Conservation (phyloP, 2,888 invertebrate genomes). For the Trichopoda pennipes region DNA sequence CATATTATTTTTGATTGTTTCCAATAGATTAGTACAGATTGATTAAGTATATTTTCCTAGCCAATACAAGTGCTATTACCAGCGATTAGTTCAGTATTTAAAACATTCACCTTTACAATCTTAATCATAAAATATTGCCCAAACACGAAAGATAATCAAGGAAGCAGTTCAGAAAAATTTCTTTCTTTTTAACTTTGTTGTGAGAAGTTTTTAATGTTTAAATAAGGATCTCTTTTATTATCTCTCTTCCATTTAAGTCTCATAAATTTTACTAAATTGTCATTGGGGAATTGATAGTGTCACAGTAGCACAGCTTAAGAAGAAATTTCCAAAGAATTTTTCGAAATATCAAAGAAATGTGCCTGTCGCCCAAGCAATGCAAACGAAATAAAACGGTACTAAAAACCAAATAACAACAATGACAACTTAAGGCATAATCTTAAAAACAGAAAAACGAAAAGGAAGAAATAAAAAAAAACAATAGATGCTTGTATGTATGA, state of each 20-base stretch:
- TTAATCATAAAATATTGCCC: neutral
- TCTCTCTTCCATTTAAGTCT: conserved; percentile 74
- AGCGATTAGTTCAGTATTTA: neutral
- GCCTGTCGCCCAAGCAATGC: conserved; percentile 37
- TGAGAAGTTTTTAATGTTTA: conserved; percentile 30
- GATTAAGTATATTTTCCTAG: neutral
- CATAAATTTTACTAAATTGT: conserved; percentile 77
- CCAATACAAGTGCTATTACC: neutral
- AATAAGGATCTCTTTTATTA: conserved; percentile 52
- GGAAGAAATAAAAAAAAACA: conserved; percentile 47
- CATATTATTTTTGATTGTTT: no score
- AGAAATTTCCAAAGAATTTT: conserved; percentile 63
- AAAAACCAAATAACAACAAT: conserved; percentile 60
- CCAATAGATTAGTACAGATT: neutral
- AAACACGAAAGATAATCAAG: neutral
- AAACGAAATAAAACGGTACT: conserved; percentile 60
- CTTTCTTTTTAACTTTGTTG: neutral
- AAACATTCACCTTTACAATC: neutral
- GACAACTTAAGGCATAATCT: conserved; percentile 17
- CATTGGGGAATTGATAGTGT: conserved; percentile 75
- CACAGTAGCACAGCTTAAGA: conserved; percentile 60
- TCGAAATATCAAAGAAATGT: conserved; percentile 54
- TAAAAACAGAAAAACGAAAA: conserved; percentile 11
- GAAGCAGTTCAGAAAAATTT: neutral
- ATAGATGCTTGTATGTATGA: conserved; percentile 27